Evolutionary conservation across 2,113 vertebrate genomes (phyloP), one percentile per base, ranked within the genome.

Genomic region (Malurus alboscapulatus): DNA sequence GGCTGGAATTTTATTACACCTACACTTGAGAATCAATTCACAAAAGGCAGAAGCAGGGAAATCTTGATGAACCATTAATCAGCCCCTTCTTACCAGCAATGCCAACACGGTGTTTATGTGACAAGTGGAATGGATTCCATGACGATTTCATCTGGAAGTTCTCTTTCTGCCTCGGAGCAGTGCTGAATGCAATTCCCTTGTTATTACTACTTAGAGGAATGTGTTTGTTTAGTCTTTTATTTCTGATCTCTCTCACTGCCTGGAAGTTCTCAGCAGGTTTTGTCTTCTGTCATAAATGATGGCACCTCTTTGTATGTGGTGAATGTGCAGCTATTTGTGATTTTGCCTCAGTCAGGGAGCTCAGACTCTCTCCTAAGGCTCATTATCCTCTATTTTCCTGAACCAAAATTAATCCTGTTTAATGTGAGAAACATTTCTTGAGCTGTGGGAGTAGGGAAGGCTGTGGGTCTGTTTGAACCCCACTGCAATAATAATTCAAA

Each of bases 11-110:
- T 80, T 72, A 29, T 91, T 68, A 82, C 68, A n/a, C 58, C 73
- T 51, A 1, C n/a, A 15, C 62, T 94, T 87, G 76, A 66, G 88
- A 95, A 82, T 87, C 42, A 93, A 90, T 90, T 75, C 92, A 67
- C 66, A n/a, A 51, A 86, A 67, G 66, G 54, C 30, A 29, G 66
- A 76, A 55, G n/a, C 17, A 47, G 62, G 18, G 24, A 50, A 32
- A 57, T 36, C 27, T 54, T 69, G 42, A 80, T 67, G 86, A 88
- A 15, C 19, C 14, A 44, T 73, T 86, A 58, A 50, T 45, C 80
- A 67, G 12, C 61, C 62, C 67, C 80, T 87, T 48, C 51, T 59
- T 14, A 75, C 5, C 73, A 63, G 85, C 67, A 51, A 32, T 44
- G 26, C 26, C 86, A 58, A 85, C 4, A 3, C 9, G 18, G 5